Evolutionary conservation across 2,797 vertebrate species (phyloP).

Genomic region (Pseudochirops cupreus): DNA sequence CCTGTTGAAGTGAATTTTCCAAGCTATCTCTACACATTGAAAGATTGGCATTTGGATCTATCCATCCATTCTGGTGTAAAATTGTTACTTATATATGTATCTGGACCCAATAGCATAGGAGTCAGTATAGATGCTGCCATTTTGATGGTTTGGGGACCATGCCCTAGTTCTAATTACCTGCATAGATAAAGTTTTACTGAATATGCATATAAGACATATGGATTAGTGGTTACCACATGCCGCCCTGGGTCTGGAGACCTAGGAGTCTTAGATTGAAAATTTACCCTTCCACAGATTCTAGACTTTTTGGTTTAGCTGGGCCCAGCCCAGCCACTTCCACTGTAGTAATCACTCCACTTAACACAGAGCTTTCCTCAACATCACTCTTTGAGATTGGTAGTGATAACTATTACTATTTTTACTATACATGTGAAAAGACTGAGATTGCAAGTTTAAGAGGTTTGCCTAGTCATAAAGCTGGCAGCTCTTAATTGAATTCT

Average conservation of each 20-base stretch:
- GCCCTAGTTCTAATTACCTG: background rate
- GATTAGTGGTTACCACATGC: background rate
- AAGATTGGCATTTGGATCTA: background rate
- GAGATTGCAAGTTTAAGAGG: background rate
- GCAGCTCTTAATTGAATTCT: background rate
- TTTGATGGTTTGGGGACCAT: constrained; percentile 4
- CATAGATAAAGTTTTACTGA: constrained; percentile 15
- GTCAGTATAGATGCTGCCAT: background rate
- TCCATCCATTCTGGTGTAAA: background rate
- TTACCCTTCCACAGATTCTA: background rate
- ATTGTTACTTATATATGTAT: background rate
- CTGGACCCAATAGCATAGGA: background rate
- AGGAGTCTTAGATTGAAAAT: fast-evolving
- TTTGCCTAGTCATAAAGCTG: background rate
- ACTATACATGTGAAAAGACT: background rate
- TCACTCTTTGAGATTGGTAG: background rate
- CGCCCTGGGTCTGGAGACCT: background rate
- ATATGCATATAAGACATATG: background rate
- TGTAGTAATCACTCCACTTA: background rate
- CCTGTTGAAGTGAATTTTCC: background rate
- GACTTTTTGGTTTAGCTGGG: background rate
- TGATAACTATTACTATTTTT: background rate
- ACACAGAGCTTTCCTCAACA: background rate
- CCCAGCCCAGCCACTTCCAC: background rate
- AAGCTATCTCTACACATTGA: background rate